A percentile compares a stretch with the other conserved stretches of the same genome.
Evolutionary conservation across 2,113 vertebrate genomes (phyloP).

Genomic region (Gadus macrocephalus): DNA sequence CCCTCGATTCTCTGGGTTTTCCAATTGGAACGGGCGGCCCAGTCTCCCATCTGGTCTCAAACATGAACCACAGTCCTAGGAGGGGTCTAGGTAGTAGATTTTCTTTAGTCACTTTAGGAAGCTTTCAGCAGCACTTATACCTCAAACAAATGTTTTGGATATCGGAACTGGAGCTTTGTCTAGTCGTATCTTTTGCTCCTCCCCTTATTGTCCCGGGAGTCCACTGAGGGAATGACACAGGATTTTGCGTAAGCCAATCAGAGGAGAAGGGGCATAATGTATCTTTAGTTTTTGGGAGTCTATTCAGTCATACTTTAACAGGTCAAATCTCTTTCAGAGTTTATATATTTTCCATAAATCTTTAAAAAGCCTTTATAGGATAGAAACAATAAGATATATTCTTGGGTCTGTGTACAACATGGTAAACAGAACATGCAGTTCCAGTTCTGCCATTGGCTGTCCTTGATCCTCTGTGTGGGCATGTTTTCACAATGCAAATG

Average conservation of each 20-base stretch:
- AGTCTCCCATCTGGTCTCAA: too few relatives aligned
- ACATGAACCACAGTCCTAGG: too few relatives aligned
- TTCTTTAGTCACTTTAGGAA: too few relatives aligned
- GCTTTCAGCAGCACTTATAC: too few relatives aligned
- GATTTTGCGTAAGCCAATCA: constrained; percentile 56
- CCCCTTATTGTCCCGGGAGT: constrained; percentile 15
- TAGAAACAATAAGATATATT: too few relatives aligned
- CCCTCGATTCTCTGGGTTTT: too few relatives aligned
- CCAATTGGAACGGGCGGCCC: too few relatives aligned
- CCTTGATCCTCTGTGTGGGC: background rate
- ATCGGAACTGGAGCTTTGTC: constrained; percentile 29
- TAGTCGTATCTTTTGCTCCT: constrained; percentile 14
- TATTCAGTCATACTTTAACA: constrained; percentile 30
- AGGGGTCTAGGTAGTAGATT: too few relatives aligned
- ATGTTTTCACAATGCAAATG: background rate
- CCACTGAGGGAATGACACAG: constrained; percentile 33
- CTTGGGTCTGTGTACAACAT: background rate
- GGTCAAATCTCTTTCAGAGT: background rate
- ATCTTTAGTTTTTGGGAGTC: constrained; percentile 29
- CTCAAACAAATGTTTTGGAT: too few relatives aligned
- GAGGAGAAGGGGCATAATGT: constrained; percentile 31
- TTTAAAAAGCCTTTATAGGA: too few relatives aligned
- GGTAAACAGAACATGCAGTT: background rate
- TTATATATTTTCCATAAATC: constrained; percentile 24
- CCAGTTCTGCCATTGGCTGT: background rate